These are phyloP conservation scores for Apantesis nais DNA, from an alignment of 2,888 invertebrate genomes.

Conservation along the genomic window DNA sequence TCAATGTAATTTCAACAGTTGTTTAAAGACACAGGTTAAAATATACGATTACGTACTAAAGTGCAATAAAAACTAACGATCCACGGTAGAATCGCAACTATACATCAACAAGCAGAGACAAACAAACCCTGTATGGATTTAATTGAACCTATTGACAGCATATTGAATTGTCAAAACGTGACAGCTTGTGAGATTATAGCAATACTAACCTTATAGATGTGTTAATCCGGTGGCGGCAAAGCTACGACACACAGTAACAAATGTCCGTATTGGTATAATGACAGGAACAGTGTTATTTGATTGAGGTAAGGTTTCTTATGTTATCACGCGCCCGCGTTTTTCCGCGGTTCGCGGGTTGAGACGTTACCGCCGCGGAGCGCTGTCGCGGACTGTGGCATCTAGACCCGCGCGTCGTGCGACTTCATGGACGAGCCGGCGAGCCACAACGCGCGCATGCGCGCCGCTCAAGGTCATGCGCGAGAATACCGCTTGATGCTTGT, in stretches of 20 bases:
- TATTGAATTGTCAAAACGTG: slow-evolving; percentile 77
- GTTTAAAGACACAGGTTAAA: slow-evolving; percentile 44
- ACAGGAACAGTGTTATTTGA: slow-evolving; percentile 36
- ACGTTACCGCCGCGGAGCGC: slow-evolving; percentile 60
- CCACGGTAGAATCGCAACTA: slow-evolving; percentile 43
- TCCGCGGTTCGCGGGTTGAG: slow-evolving; percentile 33
- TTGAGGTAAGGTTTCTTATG: slow-evolving; percentile 40
- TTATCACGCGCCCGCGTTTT: slow-evolving; percentile 46
- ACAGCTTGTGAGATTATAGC: slow-evolving; percentile 66
- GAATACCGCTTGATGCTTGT: slow-evolving; percentile 55
- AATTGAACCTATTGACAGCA: slow-evolving; percentile 64
- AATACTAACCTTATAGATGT: slow-evolving; percentile 61
- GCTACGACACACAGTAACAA: slow-evolving; percentile 32
- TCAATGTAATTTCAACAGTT: slow-evolving; percentile 59
- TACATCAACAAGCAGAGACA: slow-evolving; percentile 61
- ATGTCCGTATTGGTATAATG: slow-evolving; percentile 26
- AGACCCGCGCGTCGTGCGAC: slow-evolving; percentile 55
- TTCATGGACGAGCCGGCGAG: slow-evolving; percentile 50
- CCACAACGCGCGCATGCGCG: slow-evolving; percentile 69
- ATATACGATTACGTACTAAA: slow-evolving; percentile 52
- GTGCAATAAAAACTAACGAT: slow-evolving; percentile 65
- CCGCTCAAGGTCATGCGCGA: slow-evolving; percentile 73
- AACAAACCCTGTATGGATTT: slow-evolving; percentile 65
- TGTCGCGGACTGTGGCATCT: slow-evolving; percentile 68
- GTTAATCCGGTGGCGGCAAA: slow-evolving; percentile 29